phyloP scores from a whole-genome alignment of 2,888 invertebrate species.

The Cyclophora punctaria region DNA sequence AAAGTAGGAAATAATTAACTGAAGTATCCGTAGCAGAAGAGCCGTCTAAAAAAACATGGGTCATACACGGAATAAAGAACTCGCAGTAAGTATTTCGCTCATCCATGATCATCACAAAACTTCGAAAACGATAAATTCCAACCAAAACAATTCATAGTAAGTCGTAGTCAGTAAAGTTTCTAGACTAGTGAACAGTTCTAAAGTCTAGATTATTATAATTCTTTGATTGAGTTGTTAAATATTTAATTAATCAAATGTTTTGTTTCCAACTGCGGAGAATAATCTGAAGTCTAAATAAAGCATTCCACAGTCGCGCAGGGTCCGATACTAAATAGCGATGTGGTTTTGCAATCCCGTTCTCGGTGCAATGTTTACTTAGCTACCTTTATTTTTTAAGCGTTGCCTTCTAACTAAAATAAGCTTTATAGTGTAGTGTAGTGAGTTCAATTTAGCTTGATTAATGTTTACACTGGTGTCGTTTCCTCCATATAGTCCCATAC shows the following conservation, averaged over 20 bases:
- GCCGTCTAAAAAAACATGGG: too few relatives aligned
- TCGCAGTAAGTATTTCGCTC: too few relatives aligned
- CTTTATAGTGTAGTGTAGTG: not conserved
- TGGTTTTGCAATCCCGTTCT: slow-evolving; percentile 15
- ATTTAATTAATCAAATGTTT: not conserved
- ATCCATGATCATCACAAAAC: too few relatives aligned
- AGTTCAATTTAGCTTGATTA: too few relatives aligned
- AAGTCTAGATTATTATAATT: not conserved
- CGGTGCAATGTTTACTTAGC: slow-evolving; percentile 8
- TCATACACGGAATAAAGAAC: too few relatives aligned
- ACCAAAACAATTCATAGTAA: not conserved
- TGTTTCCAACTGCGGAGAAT: not conserved
- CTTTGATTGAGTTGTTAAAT: not conserved
- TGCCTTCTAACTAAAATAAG: not conserved
- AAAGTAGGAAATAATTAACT: too few relatives aligned
- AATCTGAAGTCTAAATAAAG: not conserved
- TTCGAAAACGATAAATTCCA: not conserved
- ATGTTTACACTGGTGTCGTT: slow-evolving; percentile 1
- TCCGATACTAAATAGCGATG: slow-evolving; percentile 9
- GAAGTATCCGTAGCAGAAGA: too few relatives aligned
- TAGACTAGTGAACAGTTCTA: not conserved
- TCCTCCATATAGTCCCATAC: slow-evolving; percentile 9
- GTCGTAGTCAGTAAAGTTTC: not conserved
- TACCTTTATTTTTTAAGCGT: slow-evolving; percentile 13
- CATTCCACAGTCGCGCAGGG: slow-evolving; percentile 1